These are phyloP conservation scores for Ecliptopera silaceata DNA, from an alignment of 2,888 invertebrate genomes.

Conservation along the genomic window DNA sequence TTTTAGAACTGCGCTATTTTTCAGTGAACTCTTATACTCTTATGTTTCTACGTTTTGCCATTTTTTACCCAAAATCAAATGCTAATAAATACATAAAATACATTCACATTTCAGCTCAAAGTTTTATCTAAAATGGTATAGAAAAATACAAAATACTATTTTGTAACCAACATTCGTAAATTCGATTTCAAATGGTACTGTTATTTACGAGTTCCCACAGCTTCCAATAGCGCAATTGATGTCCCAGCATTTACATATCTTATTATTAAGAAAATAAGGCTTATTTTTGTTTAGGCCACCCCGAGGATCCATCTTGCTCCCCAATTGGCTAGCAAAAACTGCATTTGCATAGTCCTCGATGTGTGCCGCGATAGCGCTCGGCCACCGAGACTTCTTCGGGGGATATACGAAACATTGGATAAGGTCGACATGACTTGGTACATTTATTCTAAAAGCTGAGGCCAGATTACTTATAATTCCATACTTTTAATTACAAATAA, in stretches of 20 bases:
- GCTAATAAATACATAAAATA: too few relatives aligned
- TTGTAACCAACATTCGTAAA: too few relatives aligned
- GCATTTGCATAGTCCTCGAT: slow-evolving; percentile 80
- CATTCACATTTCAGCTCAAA: too few relatives aligned
- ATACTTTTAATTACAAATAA: too few relatives aligned
- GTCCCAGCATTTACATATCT: background rate
- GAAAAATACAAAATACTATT: too few relatives aligned
- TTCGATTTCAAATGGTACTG: too few relatives aligned
- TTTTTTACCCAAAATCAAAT: too few relatives aligned
- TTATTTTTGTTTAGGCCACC: slow-evolving; percentile 56
- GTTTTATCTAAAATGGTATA: too few relatives aligned
- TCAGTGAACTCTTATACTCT: too few relatives aligned
- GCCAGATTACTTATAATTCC: background rate
- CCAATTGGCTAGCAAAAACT: slow-evolving; percentile 81
- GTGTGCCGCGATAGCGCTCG: slow-evolving; percentile 68
- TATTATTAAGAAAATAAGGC: slow-evolving; percentile 14
- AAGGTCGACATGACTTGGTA: slow-evolving; percentile 9
- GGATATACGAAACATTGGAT: slow-evolving; percentile 49
- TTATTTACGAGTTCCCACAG: too few relatives aligned
- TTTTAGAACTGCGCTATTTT: too few relatives aligned
- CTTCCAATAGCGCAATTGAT: background rate
- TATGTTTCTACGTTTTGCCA: too few relatives aligned
- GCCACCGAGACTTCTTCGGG: slow-evolving; percentile 54
- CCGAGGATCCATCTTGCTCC: slow-evolving; percentile 61
- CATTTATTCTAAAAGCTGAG: background rate